Evolutionary conservation across 2,888 invertebrate species (phyloP).

Genomic region (Heteropelma amictum): DNA sequence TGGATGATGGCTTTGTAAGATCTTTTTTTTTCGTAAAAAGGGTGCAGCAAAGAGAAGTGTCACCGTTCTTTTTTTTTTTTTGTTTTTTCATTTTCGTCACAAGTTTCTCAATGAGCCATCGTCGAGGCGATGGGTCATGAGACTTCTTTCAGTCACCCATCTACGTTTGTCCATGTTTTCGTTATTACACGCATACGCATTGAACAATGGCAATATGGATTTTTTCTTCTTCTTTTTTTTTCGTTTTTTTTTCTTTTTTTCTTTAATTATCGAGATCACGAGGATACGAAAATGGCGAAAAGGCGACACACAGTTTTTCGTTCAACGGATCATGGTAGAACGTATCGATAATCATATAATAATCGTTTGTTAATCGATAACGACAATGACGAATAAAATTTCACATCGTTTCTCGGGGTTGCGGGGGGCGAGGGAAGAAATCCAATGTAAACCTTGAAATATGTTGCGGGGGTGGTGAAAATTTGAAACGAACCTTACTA

Average conservation of each 20-base stretch:
- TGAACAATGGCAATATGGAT: conserved; percentile 62
- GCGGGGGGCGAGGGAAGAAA: no score
- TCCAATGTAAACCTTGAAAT: conserved; percentile 76
- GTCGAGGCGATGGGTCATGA: conserved; percentile 28
- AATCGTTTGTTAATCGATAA: conserved; percentile 59
- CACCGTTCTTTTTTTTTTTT: conserved; percentile 45
- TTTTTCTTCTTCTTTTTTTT: neutral
- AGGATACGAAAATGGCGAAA: conserved; percentile 58
- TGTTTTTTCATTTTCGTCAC: conserved; percentile 1
- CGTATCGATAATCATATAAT: conserved; percentile 61
- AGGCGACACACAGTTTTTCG: conserved; percentile 63
- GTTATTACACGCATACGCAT: conserved; percentile 58
- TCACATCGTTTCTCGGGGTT: conserved; percentile 42
- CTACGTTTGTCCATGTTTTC: conserved; percentile 49
- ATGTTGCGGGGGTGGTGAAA: no score
- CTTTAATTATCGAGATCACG: conserved; percentile 55
- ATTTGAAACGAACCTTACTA: conserved; percentile 72
- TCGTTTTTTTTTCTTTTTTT: conserved; percentile 5
- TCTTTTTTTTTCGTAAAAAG: conserved; percentile 53
- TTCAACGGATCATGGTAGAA: conserved; percentile 61
- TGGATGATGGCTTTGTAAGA: conserved; percentile 46
- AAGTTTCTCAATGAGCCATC: no score
- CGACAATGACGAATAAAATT: conserved; percentile 56
- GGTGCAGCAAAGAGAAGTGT: conserved; percentile 61
- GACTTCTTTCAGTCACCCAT: conserved; percentile 61